Conservation (phyloP, 1,140 invertebrate genomes). For the Cherax destructor region DNA sequence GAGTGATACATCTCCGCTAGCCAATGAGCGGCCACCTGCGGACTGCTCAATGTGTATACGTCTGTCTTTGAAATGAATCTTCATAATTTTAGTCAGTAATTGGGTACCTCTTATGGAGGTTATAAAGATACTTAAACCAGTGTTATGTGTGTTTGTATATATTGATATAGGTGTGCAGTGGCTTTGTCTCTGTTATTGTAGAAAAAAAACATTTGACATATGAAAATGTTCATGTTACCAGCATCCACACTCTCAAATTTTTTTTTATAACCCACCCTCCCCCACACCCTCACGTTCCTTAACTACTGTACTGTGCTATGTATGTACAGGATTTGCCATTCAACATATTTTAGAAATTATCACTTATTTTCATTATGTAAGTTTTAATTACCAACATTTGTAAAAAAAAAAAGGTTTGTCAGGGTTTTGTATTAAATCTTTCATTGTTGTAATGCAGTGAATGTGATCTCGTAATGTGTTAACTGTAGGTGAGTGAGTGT, state of each 20-base stretch:
- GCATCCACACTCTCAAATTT: neutral
- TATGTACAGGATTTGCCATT: too few species aligned
- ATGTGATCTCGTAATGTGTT: neutral
- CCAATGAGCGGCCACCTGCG: conserved; percentile 30
- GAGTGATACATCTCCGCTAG: neutral
- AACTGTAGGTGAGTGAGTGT: neutral
- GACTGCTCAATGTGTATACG: conserved; percentile 40
- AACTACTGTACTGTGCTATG: neutral
- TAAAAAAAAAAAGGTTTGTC: neutral
- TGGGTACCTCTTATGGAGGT: neutral
- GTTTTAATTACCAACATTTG: too few species aligned
- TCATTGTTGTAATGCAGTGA: neutral
- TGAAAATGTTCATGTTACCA: neutral
- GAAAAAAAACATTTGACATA: neutral
- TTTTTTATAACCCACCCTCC: neutral
- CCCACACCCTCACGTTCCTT: neutral
- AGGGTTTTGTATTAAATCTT: neutral
- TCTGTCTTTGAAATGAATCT: neutral
- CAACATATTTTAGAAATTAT: too few species aligned
- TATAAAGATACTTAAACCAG: neutral
- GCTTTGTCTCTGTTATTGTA: conserved; percentile 35
- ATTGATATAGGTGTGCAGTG: conserved; percentile 46
- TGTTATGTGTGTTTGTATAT: conserved; percentile 58
- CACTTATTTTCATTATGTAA: too few species aligned
- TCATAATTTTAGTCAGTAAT: conserved; percentile 13